Conservation (phyloP, 2,113 vertebrate species). For the Phalacrocorax carbo region DNA sequence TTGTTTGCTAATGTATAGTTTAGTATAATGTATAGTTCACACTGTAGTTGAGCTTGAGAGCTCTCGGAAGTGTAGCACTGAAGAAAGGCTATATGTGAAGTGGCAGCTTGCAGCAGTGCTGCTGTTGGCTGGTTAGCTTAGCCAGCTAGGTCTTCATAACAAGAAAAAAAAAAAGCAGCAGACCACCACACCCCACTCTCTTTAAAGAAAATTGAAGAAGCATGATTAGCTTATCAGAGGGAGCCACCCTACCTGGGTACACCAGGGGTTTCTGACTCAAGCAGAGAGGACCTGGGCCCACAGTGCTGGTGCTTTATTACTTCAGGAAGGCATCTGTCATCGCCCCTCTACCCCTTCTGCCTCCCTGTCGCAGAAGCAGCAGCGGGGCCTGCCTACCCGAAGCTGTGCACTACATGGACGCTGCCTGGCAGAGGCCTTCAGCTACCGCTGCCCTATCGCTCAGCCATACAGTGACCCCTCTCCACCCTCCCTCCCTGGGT, state of each 20-base stretch:
- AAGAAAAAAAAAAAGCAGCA: background rate
- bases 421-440: background rate
- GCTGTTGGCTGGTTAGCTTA: background rate
- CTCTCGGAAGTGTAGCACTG: rapidly evolving
- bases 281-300: background rate
- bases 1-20: background rate
- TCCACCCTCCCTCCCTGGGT: background rate
- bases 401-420: rapidly evolving
- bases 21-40: background rate
- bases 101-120: background rate
- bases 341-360: background rate
- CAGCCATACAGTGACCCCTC: background rate
- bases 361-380: background rate
- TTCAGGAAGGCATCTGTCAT: background rate
- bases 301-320: too few species aligned
- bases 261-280: background rate
- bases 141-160: background rate
- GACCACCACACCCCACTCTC: background rate
- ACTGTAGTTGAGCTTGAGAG: background rate
- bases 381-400: rapidly evolving
- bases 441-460: background rate
- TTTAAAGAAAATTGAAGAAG: background rate
- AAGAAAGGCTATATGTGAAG: background rate
- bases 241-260: too few species aligned
- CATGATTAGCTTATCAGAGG: background rate